A percentile compares a stretch with the other conserved stretches of the same genome.
Evolutionary conservation across 1,140 invertebrate species (phyloP).

Genomic region (Heliconius hermathena): DNA sequence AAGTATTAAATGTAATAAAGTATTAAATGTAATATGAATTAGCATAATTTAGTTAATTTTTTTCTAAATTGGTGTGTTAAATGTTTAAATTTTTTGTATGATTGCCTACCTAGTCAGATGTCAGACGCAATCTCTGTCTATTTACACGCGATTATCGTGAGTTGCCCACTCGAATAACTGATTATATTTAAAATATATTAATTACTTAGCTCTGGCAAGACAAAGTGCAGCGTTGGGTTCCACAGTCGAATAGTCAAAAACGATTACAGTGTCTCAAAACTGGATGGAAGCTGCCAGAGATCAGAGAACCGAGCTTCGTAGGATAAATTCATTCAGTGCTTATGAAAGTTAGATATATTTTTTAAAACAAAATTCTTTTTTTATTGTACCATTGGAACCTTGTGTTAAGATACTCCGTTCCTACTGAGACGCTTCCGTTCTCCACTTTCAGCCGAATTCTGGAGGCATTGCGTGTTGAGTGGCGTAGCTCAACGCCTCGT

Average conservation of each 20-base stretch:
- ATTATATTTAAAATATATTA: background rate
- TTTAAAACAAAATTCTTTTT: background rate
- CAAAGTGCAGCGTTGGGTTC: background rate
- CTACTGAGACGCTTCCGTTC: too few species aligned
- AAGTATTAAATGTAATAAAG: background rate
- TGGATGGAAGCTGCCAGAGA: background rate
- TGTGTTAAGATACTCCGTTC: too few species aligned
- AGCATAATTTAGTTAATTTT: background rate
- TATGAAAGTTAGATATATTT: background rate
- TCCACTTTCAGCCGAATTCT: too few species aligned
- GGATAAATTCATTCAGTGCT: background rate
- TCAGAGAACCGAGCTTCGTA: background rate
- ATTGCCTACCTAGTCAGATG: background rate
- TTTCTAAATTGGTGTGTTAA: background rate
- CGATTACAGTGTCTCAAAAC: background rate
- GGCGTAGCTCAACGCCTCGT: too few species aligned
- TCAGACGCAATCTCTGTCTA: background rate
- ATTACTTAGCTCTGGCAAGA: background rate
- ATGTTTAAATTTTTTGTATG: too few species aligned
- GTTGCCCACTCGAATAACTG: too few species aligned
- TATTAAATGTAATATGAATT: background rate
- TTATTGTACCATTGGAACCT: background rate
- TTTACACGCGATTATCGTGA: too few species aligned
- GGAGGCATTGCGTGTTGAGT: too few species aligned
- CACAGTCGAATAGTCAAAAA: background rate